phyloP scores from a whole-genome alignment of 64 coral and sea anemone genomes.

The Montipora sp. region DNA sequence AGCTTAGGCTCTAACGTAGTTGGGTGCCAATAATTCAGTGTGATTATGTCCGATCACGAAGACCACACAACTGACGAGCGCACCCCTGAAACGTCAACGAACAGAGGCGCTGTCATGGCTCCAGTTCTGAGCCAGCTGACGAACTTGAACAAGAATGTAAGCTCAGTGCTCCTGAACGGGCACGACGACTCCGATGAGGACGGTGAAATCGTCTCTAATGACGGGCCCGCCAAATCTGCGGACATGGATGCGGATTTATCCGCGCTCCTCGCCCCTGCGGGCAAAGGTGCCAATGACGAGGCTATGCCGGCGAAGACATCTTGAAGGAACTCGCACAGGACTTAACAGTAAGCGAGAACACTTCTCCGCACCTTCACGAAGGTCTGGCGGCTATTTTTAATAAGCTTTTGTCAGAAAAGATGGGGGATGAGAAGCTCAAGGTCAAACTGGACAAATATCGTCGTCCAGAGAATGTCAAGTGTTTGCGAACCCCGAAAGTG shows the following conservation, averaged over 20 bases:
- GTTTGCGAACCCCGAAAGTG: constrained; percentile 34
- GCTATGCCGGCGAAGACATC: too few relatives aligned
- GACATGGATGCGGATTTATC: constrained; percentile 12
- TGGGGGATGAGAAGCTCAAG: constrained; percentile 41
- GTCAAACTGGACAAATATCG: constrained; percentile 31
- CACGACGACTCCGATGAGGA: background rate
- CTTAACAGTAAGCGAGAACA: constrained; percentile 27
- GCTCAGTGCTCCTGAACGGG: background rate
- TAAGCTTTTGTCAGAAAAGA: constrained; percentile 38
- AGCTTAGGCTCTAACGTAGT: constrained; percentile 16
- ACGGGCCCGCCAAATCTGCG: constrained; percentile 2
- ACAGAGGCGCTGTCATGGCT: background rate
- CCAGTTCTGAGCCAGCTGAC: constrained; percentile 16
- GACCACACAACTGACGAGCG: constrained; percentile 5
- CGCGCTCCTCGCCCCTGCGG: background rate
- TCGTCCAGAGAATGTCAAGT: constrained; percentile 10
- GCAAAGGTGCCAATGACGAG: constrained; percentile 7
- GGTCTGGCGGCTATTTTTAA: constrained; percentile 35
- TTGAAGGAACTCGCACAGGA: background rate
- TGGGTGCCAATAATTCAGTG: constrained; percentile 22
- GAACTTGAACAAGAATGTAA: background rate
- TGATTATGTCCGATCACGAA: constrained; percentile 21
- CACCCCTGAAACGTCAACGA: background rate
- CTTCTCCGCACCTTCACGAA: constrained; percentile 2
- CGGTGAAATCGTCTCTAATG: background rate